Conservation (phyloP, 2,888 invertebrate species). For the Patella caerulea region DNA sequence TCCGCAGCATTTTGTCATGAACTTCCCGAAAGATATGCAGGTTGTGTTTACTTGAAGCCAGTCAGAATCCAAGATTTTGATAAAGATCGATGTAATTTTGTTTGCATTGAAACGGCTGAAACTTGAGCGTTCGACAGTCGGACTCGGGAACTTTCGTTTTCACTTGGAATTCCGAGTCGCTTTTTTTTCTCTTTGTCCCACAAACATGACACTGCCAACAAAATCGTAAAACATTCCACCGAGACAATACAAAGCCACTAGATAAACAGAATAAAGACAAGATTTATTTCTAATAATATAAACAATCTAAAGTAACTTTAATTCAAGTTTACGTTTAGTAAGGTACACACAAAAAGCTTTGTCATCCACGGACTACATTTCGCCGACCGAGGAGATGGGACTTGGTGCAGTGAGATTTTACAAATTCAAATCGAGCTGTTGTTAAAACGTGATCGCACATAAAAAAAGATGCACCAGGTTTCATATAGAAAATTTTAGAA, state of each 20-base stretch:
- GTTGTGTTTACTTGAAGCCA: constrained; percentile 16
- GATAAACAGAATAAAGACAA: too few relatives aligned
- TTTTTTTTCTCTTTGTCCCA: neutral
- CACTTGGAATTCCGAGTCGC: neutral
- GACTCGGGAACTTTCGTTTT: constrained; percentile 3
- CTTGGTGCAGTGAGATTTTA: too few relatives aligned
- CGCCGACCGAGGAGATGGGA: too few relatives aligned
- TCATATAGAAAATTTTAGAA: too few relatives aligned
- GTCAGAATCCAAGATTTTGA: constrained; percentile 2
- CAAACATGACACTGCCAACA: neutral
- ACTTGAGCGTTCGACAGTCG: constrained; percentile 17
- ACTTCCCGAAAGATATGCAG: constrained; percentile 19
- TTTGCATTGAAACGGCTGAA: constrained; percentile 19
- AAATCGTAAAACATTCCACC: neutral
- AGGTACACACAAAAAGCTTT: too few relatives aligned
- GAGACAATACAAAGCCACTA: neutral
- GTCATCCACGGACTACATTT: too few relatives aligned
- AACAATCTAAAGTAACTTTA: too few relatives aligned
- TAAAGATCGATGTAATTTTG: constrained; percentile 14
- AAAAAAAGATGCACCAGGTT: too few relatives aligned
- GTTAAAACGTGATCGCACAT: too few relatives aligned
- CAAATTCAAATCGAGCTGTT: too few relatives aligned
- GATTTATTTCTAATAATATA: too few relatives aligned
- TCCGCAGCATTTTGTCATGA: constrained; percentile 23
- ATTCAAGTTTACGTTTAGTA: too few relatives aligned